A percentile compares a stretch with the other conserved stretches of the same genome.
These are phyloP conservation scores for Neelides sp. DNA, from an alignment of 1,140 invertebrate species.

Conservation along the genomic window DNA sequence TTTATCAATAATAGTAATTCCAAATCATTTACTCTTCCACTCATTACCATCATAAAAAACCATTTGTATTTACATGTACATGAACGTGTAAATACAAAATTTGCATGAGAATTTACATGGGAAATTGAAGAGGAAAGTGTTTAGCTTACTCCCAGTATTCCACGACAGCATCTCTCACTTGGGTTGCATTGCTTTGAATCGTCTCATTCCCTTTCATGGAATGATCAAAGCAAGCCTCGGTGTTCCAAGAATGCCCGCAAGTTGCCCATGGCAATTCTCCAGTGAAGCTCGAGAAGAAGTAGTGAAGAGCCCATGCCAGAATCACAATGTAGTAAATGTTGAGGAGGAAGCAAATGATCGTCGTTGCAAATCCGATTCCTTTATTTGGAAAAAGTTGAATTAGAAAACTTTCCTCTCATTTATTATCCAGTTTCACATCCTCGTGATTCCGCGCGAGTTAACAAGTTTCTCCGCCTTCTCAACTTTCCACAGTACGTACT, in stretches of 20 bases:
- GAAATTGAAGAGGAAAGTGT: slow-evolving; percentile 10
- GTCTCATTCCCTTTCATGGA: slow-evolving; percentile 6
- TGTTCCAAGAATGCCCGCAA: slow-evolving; percentile 44
- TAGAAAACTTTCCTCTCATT: background rate
- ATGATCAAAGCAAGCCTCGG: slow-evolving; percentile 32
- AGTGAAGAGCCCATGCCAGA: slow-evolving; percentile 46
- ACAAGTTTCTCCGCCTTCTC: background rate
- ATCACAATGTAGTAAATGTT: slow-evolving; percentile 47
- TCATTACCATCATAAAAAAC: background rate
- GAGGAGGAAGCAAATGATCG: slow-evolving; percentile 45
- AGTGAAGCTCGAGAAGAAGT: slow-evolving; percentile 44
- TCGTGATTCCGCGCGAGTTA: background rate
- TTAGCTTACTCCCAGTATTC: slow-evolving; percentile 36
- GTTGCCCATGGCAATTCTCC: slow-evolving; percentile 43
- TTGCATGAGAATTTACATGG: background rate
- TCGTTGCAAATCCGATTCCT: slow-evolving; percentile 47
- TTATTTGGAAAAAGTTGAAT: slow-evolving; percentile 17
- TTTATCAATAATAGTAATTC: slow-evolving; percentile 2
- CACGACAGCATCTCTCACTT: slow-evolving; percentile 30
- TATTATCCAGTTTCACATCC: background rate
- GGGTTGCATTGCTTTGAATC: slow-evolving; percentile 1
- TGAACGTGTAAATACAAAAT: slow-evolving; percentile 4
- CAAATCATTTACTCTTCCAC: slow-evolving; percentile 10
- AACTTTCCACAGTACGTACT: background rate
- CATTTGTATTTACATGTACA: no score